Conservation (phyloP, 1,140 invertebrate species). For the Musca domestica region DNA sequence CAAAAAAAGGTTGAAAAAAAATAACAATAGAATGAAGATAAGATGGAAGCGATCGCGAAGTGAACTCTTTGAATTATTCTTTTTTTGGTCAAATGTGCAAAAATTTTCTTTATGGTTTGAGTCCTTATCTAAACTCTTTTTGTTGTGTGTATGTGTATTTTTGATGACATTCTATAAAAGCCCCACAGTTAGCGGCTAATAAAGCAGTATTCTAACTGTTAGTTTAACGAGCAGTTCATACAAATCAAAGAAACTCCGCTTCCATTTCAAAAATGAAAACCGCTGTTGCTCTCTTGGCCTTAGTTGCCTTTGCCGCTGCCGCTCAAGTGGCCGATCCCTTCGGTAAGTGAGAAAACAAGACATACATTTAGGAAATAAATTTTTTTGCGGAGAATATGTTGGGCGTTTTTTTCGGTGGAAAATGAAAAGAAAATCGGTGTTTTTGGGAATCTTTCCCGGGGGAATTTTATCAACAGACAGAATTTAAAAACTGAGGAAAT, state of each 20-base stretch:
- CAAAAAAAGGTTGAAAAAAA: too few relatives aligned
- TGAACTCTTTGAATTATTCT: too few relatives aligned
- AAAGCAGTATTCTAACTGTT: slow-evolving; percentile 48
- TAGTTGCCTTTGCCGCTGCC: slow-evolving; percentile 41
- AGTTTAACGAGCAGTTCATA: slow-evolving; percentile 35
- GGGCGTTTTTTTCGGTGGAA: too few relatives aligned
- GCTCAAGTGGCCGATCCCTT: slow-evolving; percentile 19
- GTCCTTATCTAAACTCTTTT: not conserved
- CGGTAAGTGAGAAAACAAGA: slow-evolving; percentile 13
- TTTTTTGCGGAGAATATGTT: not conserved
- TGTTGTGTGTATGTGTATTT: not conserved
- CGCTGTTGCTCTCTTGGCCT: slow-evolving; percentile 39
- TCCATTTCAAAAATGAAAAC: slow-evolving; percentile 31
- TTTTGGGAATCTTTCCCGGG: too few relatives aligned
- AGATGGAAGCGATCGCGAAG: too few relatives aligned
- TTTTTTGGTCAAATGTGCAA: too few relatives aligned
- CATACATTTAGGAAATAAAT: not conserved
- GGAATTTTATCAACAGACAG: too few relatives aligned
- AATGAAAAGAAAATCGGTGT: too few relatives aligned
- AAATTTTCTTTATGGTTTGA: too few relatives aligned
- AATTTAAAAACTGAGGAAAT: too few relatives aligned
- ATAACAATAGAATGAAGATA: too few relatives aligned
- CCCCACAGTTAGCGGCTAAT: slow-evolving; percentile 2
- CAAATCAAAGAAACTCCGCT: slow-evolving; percentile 36
- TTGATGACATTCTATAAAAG: slow-evolving; percentile 42